These are phyloP conservation scores for Phyllostomus hastatus DNA, from an alignment of 2,113 vertebrate genomes.

Conservation along the genomic window DNA sequence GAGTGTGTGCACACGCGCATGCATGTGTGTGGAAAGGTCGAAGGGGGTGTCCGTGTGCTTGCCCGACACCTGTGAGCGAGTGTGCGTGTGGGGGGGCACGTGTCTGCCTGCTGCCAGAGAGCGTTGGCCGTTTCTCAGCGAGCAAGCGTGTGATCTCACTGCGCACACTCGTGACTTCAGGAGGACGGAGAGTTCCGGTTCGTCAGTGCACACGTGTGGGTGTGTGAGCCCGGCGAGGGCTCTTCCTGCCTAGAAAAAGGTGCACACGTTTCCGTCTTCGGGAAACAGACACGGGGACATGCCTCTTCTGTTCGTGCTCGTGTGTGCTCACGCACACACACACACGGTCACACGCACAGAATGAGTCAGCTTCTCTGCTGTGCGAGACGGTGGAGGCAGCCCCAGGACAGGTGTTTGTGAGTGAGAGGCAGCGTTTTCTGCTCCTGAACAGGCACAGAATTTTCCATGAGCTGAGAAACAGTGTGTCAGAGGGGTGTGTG, in stretches of 20 bases:
- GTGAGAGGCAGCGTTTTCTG: neutral
- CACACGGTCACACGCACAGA: neutral
- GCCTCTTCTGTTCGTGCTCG: neutral
- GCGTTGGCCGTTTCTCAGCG: neutral
- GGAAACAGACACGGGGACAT: neutral
- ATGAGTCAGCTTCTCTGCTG: neutral
- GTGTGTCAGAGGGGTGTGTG: neutral
- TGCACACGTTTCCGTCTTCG: fast-evolving
- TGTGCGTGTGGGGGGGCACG: neutral
- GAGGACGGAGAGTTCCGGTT: neutral
- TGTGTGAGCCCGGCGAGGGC: neutral
- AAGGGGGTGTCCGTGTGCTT: neutral
- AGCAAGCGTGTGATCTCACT: neutral
- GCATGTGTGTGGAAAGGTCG: too few species aligned
- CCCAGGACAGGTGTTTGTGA: neutral
- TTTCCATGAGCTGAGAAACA: neutral
- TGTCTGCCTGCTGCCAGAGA: neutral
- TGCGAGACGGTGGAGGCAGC: neutral
- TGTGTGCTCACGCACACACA: fast-evolving
- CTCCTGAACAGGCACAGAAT: neutral
- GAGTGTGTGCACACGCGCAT: fast-evolving
- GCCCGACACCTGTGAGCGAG: neutral
- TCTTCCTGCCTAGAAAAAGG: neutral
- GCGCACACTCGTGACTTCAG: neutral
- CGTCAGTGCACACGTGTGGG: fast-evolving